Conservation (phyloP, 2,113 vertebrate species). For the Nesoenas mayeri region DNA sequence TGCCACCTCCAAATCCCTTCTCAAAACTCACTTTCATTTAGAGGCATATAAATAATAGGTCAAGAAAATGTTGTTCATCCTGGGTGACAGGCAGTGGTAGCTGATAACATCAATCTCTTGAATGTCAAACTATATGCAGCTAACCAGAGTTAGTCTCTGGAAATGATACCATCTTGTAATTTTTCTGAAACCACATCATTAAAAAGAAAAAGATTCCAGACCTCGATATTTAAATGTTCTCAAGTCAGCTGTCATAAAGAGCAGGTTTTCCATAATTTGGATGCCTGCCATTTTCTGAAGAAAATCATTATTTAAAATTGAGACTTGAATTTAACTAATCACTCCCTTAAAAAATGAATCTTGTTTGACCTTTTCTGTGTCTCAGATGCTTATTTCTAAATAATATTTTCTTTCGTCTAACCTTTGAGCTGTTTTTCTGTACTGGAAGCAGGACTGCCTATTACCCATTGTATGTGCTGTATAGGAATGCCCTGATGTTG, state of each 20-base stretch:
- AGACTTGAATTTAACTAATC: slow-evolving; percentile 2
- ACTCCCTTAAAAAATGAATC: not conserved
- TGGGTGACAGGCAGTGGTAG: not conserved
- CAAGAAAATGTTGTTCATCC: slow-evolving; percentile 26
- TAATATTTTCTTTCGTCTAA: not conserved
- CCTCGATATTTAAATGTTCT: slow-evolving; percentile 36
- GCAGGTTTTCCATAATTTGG: slow-evolving; percentile 31
- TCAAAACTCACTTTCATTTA: not conserved
- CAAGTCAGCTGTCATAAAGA: slow-evolving; percentile 15
- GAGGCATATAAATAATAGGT: slow-evolving; percentile 9
- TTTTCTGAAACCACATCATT: slow-evolving; percentile 19
- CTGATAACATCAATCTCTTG: slow-evolving; percentile 36
- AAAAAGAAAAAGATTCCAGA: slow-evolving; percentile 32
- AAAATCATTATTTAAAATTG: slow-evolving; percentile 9
- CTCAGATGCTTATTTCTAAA: not conserved
- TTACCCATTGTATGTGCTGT: not conserved
- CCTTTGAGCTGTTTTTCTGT: not conserved
- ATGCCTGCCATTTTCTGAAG: slow-evolving; percentile 15
- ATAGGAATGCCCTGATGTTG: not conserved
- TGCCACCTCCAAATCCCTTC: not conserved
- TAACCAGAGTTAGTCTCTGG: slow-evolving; percentile 7
- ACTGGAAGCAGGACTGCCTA: not conserved
- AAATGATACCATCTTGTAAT: slow-evolving; percentile 5
- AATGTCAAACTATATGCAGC: slow-evolving; percentile 41
- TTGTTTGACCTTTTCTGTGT: not conserved